Percentiles rank a stretch among this genome's conserved stretches.
These are phyloP conservation scores for Gerris lacustris DNA, from an alignment of 2,888 invertebrate genomes.

Conservation along the genomic window DNA sequence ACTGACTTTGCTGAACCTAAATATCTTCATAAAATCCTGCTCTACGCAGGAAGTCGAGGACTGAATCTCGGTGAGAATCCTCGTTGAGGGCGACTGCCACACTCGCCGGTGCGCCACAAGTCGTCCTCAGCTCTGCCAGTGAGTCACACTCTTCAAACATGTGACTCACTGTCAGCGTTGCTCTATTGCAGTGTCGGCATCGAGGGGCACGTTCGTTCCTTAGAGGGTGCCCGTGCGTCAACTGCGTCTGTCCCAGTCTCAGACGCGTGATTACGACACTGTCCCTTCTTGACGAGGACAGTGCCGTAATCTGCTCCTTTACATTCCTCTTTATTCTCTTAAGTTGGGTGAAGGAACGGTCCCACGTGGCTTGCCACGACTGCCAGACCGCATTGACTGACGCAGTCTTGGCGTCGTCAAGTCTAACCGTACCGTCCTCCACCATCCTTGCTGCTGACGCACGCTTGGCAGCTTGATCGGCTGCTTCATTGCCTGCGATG, in stretches of 20 bases:
- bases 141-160: background rate
- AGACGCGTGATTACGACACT: background rate
- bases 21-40: background rate
- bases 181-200: background rate
- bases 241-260: background rate
- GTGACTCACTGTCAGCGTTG: background rate
- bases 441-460: too few species aligned
- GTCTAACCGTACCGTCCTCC: too few species aligned
- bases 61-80: background rate
- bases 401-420: too few species aligned
- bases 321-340: background rate
- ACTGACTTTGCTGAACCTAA: background rate
- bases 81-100: background rate
- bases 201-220: background rate
- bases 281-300: background rate
- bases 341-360: too few species aligned
- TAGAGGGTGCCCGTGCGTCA: background rate
- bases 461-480: too few species aligned
- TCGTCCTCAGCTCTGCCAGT: background rate
- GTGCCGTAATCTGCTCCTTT: background rate
- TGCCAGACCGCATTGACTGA: too few species aligned
- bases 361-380: too few species aligned
- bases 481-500: too few species aligned
- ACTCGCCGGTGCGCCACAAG: constrained; percentile 1
- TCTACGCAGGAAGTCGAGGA: background rate